phyloP scores from a whole-genome alignment of 2,797 vertebrate genomes.

The Scolopax bukidnonensis region DNA sequence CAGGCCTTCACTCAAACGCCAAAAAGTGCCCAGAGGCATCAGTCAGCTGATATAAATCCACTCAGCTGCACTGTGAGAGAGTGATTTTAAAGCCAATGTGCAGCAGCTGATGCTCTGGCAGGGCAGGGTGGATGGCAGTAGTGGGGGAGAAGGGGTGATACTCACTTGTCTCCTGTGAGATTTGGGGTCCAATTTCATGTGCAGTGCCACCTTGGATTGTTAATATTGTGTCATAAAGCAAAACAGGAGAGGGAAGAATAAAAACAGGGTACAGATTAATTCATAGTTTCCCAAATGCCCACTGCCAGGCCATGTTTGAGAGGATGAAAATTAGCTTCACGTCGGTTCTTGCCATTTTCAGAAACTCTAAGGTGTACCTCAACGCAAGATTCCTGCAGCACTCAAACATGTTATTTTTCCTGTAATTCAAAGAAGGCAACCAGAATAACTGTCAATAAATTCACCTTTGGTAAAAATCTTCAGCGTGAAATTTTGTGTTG shows the following conservation, averaged over 20 bases:
- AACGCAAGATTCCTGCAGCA: neutral
- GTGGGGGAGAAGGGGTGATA: neutral
- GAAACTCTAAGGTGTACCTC: neutral
- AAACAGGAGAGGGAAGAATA: neutral
- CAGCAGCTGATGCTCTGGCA: neutral
- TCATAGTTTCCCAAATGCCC: neutral
- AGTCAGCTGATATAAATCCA: neutral
- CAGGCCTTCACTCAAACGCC: neutral
- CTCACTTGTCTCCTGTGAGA: neutral
- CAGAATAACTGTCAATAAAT: neutral
- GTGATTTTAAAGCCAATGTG: neutral
- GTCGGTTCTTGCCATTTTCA: neutral
- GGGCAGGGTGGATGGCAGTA: neutral
- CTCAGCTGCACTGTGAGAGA: neutral
- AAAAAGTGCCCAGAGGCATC: neutral
- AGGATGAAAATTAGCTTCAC: neutral
- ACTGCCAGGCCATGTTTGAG: neutral
- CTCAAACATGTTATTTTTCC: neutral
- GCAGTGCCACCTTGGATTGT: neutral
- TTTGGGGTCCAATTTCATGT: neutral
- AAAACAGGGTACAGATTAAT: neutral
- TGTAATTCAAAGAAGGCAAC: neutral
- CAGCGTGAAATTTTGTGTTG: neutral
- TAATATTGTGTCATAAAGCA: neutral
- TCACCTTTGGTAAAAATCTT: neutral